Evolutionary conservation across 2,113 vertebrate species (phyloP).

Genomic region (Onychorhynchus coronatus): DNA sequence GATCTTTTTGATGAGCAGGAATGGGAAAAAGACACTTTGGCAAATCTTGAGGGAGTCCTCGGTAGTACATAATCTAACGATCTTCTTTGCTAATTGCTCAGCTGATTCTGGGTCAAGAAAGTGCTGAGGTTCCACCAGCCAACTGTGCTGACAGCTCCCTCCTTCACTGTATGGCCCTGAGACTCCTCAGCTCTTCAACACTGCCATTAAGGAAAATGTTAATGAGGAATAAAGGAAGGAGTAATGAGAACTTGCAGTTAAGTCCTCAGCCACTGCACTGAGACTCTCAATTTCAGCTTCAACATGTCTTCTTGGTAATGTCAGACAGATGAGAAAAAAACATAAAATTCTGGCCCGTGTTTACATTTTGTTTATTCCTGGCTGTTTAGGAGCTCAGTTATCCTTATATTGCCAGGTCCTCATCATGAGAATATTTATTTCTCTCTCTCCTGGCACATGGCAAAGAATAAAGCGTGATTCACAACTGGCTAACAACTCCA

Average conservation of each 20-base stretch:
- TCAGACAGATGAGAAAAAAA: neutral
- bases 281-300: neutral
- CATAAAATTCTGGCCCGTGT: neutral
- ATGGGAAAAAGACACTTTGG: neutral
- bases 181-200: neutral
- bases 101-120: conserved; percentile 6
- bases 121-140: neutral
- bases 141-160: neutral
- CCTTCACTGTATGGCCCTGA: neutral
- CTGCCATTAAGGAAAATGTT: neutral
- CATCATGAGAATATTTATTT: neutral
- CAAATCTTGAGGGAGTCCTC: neutral
- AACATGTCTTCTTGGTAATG: neutral
- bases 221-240: neutral
- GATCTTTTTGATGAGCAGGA: neutral
- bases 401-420: neutral
- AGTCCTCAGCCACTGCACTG: neutral
- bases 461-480: neutral
- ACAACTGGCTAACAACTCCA: neutral
- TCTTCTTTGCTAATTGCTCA: neutral
- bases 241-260: neutral
- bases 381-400: neutral
- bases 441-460: neutral
- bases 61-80: neutral
- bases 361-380: neutral